Conservation (phyloP, 1,140 invertebrate species). For the Eumeta japonica region DNA sequence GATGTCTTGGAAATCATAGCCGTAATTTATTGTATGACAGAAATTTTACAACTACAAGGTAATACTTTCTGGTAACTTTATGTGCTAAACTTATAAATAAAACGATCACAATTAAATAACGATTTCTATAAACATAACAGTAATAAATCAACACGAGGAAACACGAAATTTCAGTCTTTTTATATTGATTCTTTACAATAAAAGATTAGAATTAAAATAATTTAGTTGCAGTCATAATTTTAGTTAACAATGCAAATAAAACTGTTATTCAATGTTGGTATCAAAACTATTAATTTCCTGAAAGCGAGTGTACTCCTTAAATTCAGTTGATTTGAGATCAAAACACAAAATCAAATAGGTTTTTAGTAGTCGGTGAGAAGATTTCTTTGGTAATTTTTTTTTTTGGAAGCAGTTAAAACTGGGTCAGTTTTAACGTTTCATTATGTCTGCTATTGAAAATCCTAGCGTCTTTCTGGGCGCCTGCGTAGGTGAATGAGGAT, state of each 20-base stretch:
- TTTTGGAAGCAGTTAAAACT: too few relatives aligned
- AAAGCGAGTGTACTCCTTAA: too few relatives aligned
- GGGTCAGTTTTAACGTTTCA: conserved; percentile 64
- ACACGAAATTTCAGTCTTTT: conserved; percentile 47
- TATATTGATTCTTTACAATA: too few relatives aligned
- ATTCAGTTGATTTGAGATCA: too few relatives aligned
- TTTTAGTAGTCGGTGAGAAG: conserved; percentile 26
- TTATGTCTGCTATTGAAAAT: conserved; percentile 80
- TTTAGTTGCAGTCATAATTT: too few relatives aligned
- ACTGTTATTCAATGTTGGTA: too few relatives aligned
- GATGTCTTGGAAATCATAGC: conserved; percentile 37
- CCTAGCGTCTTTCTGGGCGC: conserved; percentile 62
- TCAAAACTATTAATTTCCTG: too few relatives aligned
- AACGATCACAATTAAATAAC: conserved; percentile 52
- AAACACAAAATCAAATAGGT: too few relatives aligned
- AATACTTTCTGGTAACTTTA: conserved; percentile 56
- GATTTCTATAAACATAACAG: conserved; percentile 37
- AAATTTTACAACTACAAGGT: conserved; percentile 27
- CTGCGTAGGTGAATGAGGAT: conserved; percentile 51
- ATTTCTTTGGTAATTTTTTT: conserved; percentile 34
- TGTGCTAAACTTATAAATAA: conserved; percentile 33
- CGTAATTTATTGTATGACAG: conserved; percentile 30
- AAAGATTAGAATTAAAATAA: too few relatives aligned
- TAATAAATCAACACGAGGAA: conserved; percentile 32
- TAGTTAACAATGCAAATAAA: too few relatives aligned